Percentiles rank a stretch among this genome's conserved stretches.
Evolutionary conservation across 2,113 vertebrate genomes (phyloP).

Genomic region (Cyprinodon brontotheroides): DNA sequence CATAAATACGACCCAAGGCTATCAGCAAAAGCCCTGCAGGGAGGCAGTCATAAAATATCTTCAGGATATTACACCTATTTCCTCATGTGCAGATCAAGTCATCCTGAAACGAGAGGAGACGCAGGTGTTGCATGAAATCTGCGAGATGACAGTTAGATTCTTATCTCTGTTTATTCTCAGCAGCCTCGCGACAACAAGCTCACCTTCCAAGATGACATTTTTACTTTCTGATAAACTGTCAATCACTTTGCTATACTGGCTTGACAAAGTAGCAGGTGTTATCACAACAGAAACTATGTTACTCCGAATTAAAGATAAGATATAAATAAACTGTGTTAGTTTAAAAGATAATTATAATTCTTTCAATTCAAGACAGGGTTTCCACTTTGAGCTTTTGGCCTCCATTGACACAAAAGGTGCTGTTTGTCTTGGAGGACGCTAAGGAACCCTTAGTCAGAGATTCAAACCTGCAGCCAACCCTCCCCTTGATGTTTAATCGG

Average conservation of each 20-base stretch:
- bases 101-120: conserved; percentile 31
- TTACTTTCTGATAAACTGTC: conserved; percentile 28
- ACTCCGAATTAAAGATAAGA: conserved; percentile 42
- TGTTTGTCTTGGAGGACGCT: background rate
- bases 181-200: background rate
- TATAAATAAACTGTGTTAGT: conserved; percentile 23
- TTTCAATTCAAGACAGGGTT: background rate
- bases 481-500: conserved; percentile 26
- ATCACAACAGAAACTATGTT: conserved; percentile 51
- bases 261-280: conserved; percentile 25
- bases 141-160: conserved; percentile 2
- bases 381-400: background rate
- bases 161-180: background rate
- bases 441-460: background rate
- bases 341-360: too few species aligned
- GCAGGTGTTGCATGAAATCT: conserved; percentile 6
- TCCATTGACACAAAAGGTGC: background rate
- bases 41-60: conserved; percentile 4
- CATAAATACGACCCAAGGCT: conserved; percentile 6
- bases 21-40: background rate
- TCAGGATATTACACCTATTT: conserved; percentile 24
- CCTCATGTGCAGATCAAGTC: conserved; percentile 26
- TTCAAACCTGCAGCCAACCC: background rate
- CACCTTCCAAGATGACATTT: background rate
- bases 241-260: background rate